phyloP scores from a whole-genome alignment of 2,113 vertebrate genomes.

The Piaya cayana region DNA sequence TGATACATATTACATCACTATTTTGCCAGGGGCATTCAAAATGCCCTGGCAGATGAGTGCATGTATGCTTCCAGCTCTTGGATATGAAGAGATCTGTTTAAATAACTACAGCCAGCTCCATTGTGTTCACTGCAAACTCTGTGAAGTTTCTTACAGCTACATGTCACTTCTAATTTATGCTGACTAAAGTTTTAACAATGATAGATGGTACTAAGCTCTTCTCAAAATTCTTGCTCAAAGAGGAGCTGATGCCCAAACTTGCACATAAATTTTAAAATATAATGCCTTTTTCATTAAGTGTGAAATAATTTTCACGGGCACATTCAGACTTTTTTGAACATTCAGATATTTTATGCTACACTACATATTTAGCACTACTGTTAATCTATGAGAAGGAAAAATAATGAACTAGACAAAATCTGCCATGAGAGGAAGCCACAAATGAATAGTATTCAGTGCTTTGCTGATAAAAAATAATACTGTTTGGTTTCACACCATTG shows the following conservation, averaged over 20 bases:
- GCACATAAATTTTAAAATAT: neutral
- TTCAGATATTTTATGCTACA: neutral
- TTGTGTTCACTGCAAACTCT: constrained; percentile 26
- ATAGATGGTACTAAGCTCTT: neutral
- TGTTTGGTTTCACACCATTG: neutral
- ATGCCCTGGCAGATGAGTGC: neutral
- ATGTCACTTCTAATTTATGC: constrained; percentile 47
- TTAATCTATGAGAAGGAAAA: neutral
- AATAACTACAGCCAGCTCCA: constrained; percentile 39
- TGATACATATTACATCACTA: rapidly evolving
- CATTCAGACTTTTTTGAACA: neutral
- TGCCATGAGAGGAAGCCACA: neutral
- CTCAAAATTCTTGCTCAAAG: constrained; percentile 30
- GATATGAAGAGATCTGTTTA: neutral
- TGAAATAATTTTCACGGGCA: neutral
- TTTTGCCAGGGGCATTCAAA: neutral
- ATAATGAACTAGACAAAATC: neutral
- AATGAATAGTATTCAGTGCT: neutral
- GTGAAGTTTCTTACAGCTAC: constrained; percentile 68
- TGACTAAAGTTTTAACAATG: constrained; percentile 34
- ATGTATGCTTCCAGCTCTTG: neutral
- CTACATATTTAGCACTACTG: neutral
- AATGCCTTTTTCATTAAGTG: neutral
- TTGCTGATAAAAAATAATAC: neutral
- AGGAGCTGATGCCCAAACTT: neutral